Evolutionary conservation across 92 coral and sea anemone species (phyloP), one percentile per base, ranked within the genome.

Genomic region (Palythoa grandis): DNA sequence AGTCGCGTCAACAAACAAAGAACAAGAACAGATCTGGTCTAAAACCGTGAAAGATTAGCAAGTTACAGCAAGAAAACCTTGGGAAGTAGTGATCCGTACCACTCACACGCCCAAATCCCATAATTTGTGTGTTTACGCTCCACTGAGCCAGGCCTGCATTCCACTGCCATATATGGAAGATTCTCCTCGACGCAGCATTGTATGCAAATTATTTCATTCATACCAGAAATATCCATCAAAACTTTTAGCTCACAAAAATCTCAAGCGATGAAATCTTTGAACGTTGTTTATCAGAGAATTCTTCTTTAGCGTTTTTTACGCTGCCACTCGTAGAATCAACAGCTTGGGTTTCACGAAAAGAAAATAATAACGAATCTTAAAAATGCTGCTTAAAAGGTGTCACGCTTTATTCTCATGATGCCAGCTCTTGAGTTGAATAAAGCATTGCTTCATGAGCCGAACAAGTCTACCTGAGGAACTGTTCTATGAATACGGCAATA

Each of bases 121-220:
- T 87, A 73, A 83, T 87, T 79, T 78, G 71, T 65, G 10, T 80
- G 72, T 80, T 65, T 24, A 35, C 85, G 74, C 74, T 39, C 85
- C 74, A 68, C 60, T 80, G 74, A 67, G 65, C 85, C 74, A 78
- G 85, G 93, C 91, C 93, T 88, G 92, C 98, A 91, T 94, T 90
- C 98, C 95, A 75, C 85, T 90, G 87, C 98, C 98, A 92, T 90
- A 94, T 94, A 87, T 94, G 95, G 98, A 86, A 74, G 68, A 61
- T 66, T 65, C 85, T 40, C 85, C 70, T 65, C 75, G 22, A 67
- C 57, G 84, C 72, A 16, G 43, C 43, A 80, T 80, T 80, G 85
- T 80, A 80, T 80, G 85, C 61, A 80, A 80, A 80, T 80, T 43
- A 65, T 66, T 54, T 47, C 58, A 63, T 80, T 80, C 85, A 80